phyloP scores from a whole-genome alignment of 2,888 invertebrate genomes.

The Clanis bilineata region DNA sequence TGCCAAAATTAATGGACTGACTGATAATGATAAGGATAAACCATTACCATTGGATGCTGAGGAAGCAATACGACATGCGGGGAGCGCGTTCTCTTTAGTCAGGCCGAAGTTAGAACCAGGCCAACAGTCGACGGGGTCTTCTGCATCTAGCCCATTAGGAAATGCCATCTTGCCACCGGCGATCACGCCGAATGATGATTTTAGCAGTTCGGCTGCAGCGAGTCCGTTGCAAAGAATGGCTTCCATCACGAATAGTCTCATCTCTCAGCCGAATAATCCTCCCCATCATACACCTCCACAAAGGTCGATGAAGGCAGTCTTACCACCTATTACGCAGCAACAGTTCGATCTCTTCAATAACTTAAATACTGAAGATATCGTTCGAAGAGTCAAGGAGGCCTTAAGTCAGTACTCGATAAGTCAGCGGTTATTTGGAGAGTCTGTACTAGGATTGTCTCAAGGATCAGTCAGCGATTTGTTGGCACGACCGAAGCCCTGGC shows the following conservation, averaged over 20 bases:
- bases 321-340: conserved; percentile 99
- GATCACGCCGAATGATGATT: conserved; percentile 91
- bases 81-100: conserved; percentile 93
- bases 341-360: conserved; percentile 99
- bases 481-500: conserved; percentile 99
- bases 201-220: conserved; percentile 90
- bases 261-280: conserved; percentile 93
- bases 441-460: conserved; percentile 97
- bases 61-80: conserved; percentile 88
- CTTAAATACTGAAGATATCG: conserved; percentile 99
- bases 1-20: conserved; percentile 84
- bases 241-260: conserved; percentile 97
- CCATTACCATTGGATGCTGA: conserved; percentile 80
- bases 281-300: conserved; percentile 92
- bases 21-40: conserved; percentile 86
- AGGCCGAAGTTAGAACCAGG: conserved; percentile 93
- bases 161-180: conserved; percentile 94
- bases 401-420: conserved; percentile 98
- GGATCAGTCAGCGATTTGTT: conserved; percentile 98
- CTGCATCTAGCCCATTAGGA: conserved; percentile 91
- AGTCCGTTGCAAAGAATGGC: conserved; percentile 99
- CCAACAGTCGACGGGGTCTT: conserved; percentile 87
- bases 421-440: conserved; percentile 98
- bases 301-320: conserved; percentile 96
- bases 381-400: conserved; percentile 97